Percentiles rank a stretch among this genome's conserved stretches.
Conservation (phyloP, 2,797 vertebrate genomes). For the Natrix natrix region DNA sequence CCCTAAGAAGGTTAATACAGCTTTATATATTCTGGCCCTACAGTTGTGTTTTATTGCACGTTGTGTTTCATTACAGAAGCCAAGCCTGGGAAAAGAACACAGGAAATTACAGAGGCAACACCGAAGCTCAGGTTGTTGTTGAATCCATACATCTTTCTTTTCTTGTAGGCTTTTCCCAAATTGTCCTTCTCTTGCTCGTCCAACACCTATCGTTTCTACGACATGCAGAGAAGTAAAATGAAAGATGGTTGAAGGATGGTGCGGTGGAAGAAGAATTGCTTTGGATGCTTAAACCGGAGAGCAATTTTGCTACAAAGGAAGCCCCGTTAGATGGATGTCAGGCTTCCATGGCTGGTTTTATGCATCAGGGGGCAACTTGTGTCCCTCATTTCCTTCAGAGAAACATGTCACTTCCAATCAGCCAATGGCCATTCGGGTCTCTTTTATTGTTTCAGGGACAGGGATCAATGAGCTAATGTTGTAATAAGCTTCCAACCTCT, state of each 20-base stretch:
- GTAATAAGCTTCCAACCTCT: not conserved
- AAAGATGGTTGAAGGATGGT: not conserved
- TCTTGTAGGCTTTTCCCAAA: not conserved
- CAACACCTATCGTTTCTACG: too few relatives aligned
- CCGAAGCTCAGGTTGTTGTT: not conserved
- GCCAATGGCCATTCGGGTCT: not conserved
- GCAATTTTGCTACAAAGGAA: not conserved
- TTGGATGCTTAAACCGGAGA: not conserved
- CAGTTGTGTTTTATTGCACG: not conserved
- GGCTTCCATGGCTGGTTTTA: not conserved
- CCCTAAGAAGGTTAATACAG: not conserved
- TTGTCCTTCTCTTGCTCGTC: not conserved
- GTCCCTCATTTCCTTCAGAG: not conserved
- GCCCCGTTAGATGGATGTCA: not conserved
- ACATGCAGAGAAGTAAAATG: not conserved
- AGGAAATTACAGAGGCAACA: too few relatives aligned
- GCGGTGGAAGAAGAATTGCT: not conserved
- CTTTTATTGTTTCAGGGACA: conserved; percentile 41
- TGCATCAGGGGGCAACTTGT: too few relatives aligned
- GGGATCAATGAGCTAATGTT: conserved; percentile 20
- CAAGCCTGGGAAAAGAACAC: not conserved
- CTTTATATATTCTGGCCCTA: not conserved
- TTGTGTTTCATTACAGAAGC: not conserved
- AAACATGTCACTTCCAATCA: conserved; percentile 17
- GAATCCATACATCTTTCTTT: too few relatives aligned